A percentile compares a stretch with the other conserved stretches of the same genome.
phyloP scores from a whole-genome alignment of 2,113 vertebrate species.

The Mixornis gularis region DNA sequence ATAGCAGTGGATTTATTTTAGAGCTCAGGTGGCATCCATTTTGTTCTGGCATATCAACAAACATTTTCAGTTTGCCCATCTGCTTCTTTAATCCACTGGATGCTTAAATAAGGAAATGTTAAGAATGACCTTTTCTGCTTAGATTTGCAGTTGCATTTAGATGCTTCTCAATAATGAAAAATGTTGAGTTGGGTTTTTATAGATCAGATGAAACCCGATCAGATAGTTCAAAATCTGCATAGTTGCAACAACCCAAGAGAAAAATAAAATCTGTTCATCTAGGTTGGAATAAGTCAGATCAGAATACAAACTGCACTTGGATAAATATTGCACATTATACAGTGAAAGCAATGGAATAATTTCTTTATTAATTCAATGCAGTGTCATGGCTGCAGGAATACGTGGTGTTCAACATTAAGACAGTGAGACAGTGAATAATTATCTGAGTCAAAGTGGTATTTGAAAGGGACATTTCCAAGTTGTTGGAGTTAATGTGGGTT shows the following conservation, averaged over 20 bases:
- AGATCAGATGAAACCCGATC: background rate
- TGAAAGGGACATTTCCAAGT: background rate
- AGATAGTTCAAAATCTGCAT: background rate
- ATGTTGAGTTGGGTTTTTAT: background rate
- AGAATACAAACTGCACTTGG: background rate
- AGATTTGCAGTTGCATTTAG: background rate
- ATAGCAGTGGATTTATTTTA: conserved; percentile 28
- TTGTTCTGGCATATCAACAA: conserved; percentile 24
- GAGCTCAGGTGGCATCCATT: conserved; percentile 6
- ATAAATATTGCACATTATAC: background rate
- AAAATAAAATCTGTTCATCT: background rate
- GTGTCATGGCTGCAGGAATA: background rate
- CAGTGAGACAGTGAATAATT: background rate
- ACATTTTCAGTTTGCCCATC: conserved; percentile 14
- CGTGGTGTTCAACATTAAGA: background rate
- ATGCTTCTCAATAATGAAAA: conserved; percentile 5
- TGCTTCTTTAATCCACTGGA: conserved; percentile 19
- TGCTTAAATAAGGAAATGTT: conserved; percentile 16
- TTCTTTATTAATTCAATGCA: background rate
- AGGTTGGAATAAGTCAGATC: background rate
- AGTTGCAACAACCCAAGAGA: background rate
- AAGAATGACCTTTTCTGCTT: conserved; percentile 23
- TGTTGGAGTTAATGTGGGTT: background rate
- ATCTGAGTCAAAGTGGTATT: background rate
- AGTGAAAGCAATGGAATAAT: background rate